Evolutionary conservation across 2,888 invertebrate genomes (phyloP).

Genomic region (Hanleya hanleyi): DNA sequence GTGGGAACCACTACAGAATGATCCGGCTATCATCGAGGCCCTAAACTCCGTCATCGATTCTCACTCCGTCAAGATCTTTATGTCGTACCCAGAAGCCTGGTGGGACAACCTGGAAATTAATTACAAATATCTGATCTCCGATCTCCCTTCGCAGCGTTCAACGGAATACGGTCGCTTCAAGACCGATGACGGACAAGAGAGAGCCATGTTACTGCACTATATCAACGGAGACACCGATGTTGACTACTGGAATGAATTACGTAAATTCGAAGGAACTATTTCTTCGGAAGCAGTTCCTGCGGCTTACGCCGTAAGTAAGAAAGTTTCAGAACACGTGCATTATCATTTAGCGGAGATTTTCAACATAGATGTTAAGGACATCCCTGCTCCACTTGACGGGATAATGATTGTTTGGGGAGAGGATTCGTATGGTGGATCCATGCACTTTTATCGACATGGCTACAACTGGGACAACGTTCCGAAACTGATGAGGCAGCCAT

Average conservation of each 20-base stretch:
- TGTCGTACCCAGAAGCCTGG: neutral
- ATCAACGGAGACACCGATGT: neutral
- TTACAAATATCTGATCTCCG: neutral
- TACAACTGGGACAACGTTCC: neutral
- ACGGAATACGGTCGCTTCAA: neutral
- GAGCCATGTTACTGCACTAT: neutral
- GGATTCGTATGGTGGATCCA: neutral
- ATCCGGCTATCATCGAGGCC: neutral
- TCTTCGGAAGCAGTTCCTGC: neutral
- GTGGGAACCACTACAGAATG: neutral
- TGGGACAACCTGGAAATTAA: neutral
- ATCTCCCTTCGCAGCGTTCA: neutral
- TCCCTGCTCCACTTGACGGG: neutral
- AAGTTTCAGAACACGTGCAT: neutral
- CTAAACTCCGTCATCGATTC: neutral
- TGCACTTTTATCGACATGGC: neutral
- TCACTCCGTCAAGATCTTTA: neutral
- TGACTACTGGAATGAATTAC: neutral
- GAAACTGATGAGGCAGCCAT: neutral
- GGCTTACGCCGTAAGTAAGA: neutral
- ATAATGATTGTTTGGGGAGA: neutral
- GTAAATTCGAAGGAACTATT: neutral
- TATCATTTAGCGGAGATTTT: neutral
- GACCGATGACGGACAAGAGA: neutral
- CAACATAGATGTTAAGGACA: neutral